A percentile compares a stretch with the other conserved stretches of the same genome.
Evolutionary conservation across 2,797 vertebrate genomes (phyloP).

Genomic region (Austrolebias charrua): DNA sequence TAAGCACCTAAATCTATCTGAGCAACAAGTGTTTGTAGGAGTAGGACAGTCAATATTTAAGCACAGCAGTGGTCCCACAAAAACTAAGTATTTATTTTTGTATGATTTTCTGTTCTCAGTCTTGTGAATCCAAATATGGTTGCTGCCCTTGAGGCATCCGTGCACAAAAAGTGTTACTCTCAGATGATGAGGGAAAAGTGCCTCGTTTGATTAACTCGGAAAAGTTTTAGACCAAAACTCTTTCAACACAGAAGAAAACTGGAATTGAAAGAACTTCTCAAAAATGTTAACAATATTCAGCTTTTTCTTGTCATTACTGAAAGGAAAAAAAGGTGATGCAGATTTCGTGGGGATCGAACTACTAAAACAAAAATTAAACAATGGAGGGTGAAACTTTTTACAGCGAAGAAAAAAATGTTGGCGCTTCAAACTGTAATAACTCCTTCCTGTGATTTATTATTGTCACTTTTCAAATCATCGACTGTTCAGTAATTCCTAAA

Average conservation of each 20-base stretch:
- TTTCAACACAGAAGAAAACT: constrained; percentile 56
- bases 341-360: constrained; percentile 30
- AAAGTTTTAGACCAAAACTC: constrained; percentile 33
- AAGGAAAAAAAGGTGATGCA: constrained; percentile 9
- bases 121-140: too few relatives aligned
- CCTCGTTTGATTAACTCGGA: constrained; percentile 3
- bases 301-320: constrained; percentile 42
- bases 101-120: too few relatives aligned
- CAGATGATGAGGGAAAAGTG: background rate
- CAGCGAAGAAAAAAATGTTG: constrained; percentile 28
- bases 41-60: background rate
- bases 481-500: constrained; percentile 34
- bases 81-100: background rate
- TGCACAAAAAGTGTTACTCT: background rate
- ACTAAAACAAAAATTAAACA: constrained; percentile 21
- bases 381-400: constrained; percentile 20
- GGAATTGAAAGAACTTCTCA: constrained; percentile 43
- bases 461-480: constrained; percentile 15
- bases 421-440: constrained; percentile 28
- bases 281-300: constrained; percentile 36
- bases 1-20: constrained; percentile 14
- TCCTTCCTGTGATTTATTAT: background rate
- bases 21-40: constrained; percentile 24
- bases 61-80: constrained; percentile 21
- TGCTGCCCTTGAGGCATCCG: constrained; percentile 3